Evolutionary conservation across 2,797 vertebrate species (phyloP), one percentile per base, ranked within the genome.

Genomic region (Halcyon chelicuti): DNA sequence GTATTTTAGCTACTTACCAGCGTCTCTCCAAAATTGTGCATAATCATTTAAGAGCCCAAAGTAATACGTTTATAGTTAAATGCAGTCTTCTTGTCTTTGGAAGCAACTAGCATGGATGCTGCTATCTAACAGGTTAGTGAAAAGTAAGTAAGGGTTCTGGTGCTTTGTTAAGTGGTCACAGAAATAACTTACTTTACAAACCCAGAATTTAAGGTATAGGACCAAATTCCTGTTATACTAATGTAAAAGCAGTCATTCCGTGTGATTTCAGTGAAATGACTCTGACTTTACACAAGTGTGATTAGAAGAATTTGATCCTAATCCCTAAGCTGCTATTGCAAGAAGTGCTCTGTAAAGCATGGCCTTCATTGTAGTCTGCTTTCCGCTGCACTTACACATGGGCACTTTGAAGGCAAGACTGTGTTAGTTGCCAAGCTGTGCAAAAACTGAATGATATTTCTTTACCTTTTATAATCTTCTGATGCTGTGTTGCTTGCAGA

Each of bases 381-480:
- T 93, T 95, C 93, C 19, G 16, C 70, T 93, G 90, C 88, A 91
- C 81, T 92, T 87, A 74, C 68, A 77, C 39, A 40, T 12, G 44
- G 92, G 67, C 85, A 84, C 88, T 95, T 42, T 74, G 76, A 88
- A 96, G 88, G 93, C 86, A 96, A 60, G 90, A 96, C 79, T 57
- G 78, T 76, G 76, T 84, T 68, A 57, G 80, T 86, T 93, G 92
- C 86, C 78, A 93, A 95, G 91, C 72, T 95, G 83, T 93, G 94
- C 68, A 95, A 91, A 96, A 96, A 88, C 60, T 25, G 94, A 97
- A 92, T 63, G 70, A 21, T 83, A 83, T 60, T 92, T 94, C 88
- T 96, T 97, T 95, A 91, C 94, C 93, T 96, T 96, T 74, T 49
- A 72, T 92, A 79, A 91, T 95, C 89, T 97, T 97, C 93, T 96